Evolutionary conservation across 2,888 invertebrate species (phyloP), one percentile per base, ranked within the genome.

Genomic region (Chydorus sphaericus): DNA sequence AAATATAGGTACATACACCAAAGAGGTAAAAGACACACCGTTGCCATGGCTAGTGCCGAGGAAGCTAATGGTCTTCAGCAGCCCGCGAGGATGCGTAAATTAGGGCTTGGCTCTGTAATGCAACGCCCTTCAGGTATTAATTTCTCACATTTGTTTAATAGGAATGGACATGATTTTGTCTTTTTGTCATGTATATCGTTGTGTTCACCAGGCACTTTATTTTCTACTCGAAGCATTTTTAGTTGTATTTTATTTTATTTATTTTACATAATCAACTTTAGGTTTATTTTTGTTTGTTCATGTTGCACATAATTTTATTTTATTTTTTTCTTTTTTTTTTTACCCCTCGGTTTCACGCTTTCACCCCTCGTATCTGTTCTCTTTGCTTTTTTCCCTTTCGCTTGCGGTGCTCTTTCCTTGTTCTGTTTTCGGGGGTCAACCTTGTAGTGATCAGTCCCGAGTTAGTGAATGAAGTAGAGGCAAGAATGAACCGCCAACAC

Each of bases 391-490:
- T 23, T 29, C 51, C 18, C 18, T 37, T 52, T 29, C 20, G 20
- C n/a, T 57, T 57, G 30, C 26, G 30, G 30, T 49, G 28, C 36
- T 54, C 44, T 31, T 54, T 54, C 33, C 52, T 50, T 55, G 16
- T 29, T 30, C 52, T 48, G 51, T 18, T 28, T 52, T 26, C 37
- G 28, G 18, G 36, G n/a, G 26, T 30, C 20, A 54, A 8, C 14
- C 14, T 68, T 67, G 70, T 77, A 89, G 89, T 86, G 67, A 87
- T 89, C 74, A 85, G 86, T 70, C 86, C 87, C 61, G 87, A 89
- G 70, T 76, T 89, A 71, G 83, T 87, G 63, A 82, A 85, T 79
- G 89, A 89, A 69, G 88, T 89, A 62, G 89, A 89, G 73, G 82
- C 83, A 64, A 79, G 89, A 68, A 89, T 89, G 88, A 83, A 84